A percentile compares a stretch with the other conserved stretches of the same genome.
These are phyloP conservation scores for Tangara arthus DNA, from an alignment of 2,797 vertebrate species.

Conservation along the genomic window DNA sequence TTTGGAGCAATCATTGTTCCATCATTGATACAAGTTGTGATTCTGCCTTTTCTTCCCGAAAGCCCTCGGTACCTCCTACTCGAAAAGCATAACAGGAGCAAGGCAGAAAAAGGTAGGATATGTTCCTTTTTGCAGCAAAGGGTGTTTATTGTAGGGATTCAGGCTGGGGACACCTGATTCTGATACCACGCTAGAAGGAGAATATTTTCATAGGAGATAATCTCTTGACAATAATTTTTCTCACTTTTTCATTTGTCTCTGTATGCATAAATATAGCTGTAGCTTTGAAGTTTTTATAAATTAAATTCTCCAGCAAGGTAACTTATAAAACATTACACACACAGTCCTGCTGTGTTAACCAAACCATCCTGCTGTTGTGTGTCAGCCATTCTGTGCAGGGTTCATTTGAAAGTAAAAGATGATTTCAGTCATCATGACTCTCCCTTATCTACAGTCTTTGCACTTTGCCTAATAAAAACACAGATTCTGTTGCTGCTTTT, in stretches of 20 bases:
- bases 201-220: neutral
- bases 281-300: neutral
- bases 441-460: neutral
- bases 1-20: slow-evolving; percentile 86
- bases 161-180: neutral
- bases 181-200: neutral
- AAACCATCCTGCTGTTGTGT: neutral
- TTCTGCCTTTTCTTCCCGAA: slow-evolving; percentile 91
- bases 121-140: neutral
- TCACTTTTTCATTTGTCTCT: neutral
- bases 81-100: slow-evolving; percentile 81
- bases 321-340: neutral
- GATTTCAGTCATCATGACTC: neutral
- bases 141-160: neutral
- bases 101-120: slow-evolving; percentile 84
- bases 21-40: slow-evolving; percentile 80
- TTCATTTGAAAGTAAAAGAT: neutral
- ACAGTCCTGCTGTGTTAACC: neutral
- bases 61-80: slow-evolving; percentile 91
- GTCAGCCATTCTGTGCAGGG: neutral
- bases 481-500: neutral
- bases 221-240: neutral
- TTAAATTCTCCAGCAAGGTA: neutral
- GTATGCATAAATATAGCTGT: neutral
- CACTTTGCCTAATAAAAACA: neutral